phyloP scores from a whole-genome alignment of 2,113 vertebrate genomes.

The Dermatemys mawii region DNA sequence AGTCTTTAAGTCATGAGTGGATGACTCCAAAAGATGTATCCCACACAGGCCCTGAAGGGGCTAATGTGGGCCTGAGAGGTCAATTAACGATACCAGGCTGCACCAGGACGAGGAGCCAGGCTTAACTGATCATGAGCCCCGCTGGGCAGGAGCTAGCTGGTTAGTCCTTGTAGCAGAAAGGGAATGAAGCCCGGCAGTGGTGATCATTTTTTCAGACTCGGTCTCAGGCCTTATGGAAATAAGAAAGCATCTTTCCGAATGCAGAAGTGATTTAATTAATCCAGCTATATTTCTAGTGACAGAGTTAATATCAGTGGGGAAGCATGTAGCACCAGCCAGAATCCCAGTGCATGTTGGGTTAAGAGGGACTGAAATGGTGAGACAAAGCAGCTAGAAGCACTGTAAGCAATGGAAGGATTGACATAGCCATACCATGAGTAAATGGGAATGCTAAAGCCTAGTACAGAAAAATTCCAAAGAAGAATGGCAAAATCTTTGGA shows the following conservation, averaged over 20 bases:
- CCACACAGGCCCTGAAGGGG: neutral
- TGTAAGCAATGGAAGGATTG: neutral
- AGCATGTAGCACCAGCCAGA: neutral
- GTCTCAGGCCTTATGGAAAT: neutral
- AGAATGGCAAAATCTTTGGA: neutral
- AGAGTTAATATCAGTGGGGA: neutral
- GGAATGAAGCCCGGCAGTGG: neutral
- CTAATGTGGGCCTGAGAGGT: neutral
- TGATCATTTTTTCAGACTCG: neutral
- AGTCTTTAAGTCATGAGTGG: neutral
- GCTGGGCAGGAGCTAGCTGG: neutral
- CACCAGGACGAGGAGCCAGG: neutral
- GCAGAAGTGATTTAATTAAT: neutral
- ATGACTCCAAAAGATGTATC: neutral
- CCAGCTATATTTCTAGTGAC: neutral
- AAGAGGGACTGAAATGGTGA: neutral
- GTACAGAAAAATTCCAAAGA: neutral
- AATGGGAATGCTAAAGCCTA: neutral
- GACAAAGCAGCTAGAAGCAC: neutral
- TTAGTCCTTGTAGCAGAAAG: neutral
- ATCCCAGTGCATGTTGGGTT: neutral
- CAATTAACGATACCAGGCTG: neutral
- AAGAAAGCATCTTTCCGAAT: neutral
- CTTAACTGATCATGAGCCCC: neutral
- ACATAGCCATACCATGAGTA: neutral